Conservation (phyloP, 2,113 vertebrate species). For the Prunella himalayana region DNA sequence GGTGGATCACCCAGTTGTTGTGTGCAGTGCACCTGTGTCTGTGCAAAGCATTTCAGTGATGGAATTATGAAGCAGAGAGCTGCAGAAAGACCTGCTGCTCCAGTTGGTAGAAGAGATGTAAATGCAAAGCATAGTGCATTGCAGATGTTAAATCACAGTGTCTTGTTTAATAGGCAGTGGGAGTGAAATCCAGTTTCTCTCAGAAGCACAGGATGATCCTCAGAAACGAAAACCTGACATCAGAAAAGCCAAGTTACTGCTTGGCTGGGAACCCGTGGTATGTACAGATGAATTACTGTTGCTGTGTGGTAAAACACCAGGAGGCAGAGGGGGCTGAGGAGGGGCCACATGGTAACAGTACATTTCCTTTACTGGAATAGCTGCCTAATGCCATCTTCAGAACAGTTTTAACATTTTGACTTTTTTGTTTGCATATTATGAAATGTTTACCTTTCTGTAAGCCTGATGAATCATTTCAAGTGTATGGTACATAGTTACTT, state of each 20-base stretch:
- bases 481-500: background rate
- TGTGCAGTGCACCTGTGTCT: background rate
- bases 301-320: background rate
- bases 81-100: background rate
- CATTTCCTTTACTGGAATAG: background rate
- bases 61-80: background rate
- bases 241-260: constrained; percentile 89
- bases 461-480: rapidly evolving
- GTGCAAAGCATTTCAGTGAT: background rate
- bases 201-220: constrained; percentile 97
- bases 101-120: background rate
- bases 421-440: background rate
- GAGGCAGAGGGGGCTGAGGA: background rate
- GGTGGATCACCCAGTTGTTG: background rate
- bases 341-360: background rate
- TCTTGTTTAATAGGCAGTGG: constrained; percentile 76
- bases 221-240: constrained; percentile 96
- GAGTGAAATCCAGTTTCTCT: constrained; percentile 97
- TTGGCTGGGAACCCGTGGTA: constrained; percentile 98
- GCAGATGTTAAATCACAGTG: background rate
- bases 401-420: background rate
- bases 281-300: background rate
- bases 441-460: background rate
- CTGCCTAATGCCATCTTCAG: background rate
- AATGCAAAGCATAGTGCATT: background rate